Percentiles rank a stretch among this genome's conserved stretches.
Conservation (phyloP, 2,113 vertebrate genomes). For the Casuarius casuarius region DNA sequence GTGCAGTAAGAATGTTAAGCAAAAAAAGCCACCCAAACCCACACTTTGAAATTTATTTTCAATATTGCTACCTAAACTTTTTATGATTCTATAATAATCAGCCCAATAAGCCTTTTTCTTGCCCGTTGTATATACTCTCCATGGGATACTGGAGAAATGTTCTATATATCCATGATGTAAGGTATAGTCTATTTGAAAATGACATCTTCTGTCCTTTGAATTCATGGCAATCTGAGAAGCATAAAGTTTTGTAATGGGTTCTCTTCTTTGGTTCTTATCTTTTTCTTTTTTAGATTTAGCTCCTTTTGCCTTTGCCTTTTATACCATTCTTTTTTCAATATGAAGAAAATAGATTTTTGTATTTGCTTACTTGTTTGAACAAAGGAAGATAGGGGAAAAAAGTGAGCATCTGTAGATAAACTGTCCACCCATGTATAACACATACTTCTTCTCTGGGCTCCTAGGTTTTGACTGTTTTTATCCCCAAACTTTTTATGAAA, state of each 20-base stretch:
- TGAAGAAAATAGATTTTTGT: neutral
- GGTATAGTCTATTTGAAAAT: neutral
- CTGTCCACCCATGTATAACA: fast-evolving
- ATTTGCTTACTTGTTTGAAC: neutral
- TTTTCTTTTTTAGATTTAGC: neutral
- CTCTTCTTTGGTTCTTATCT: neutral
- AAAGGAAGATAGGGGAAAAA: neutral
- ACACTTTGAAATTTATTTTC: conserved; percentile 16
- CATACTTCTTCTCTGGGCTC: neutral
- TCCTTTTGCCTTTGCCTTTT: neutral
- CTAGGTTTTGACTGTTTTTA: neutral
- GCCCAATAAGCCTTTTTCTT: neutral
- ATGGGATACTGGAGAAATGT: neutral
- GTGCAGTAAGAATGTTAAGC: neutral
- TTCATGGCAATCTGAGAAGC: neutral
- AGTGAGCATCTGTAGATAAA: neutral
- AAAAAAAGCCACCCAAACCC: neutral
- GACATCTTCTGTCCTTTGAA: neutral
- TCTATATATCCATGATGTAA: neutral
- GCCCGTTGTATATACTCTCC: neutral
- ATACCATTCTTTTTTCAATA: neutral
- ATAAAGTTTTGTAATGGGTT: neutral
- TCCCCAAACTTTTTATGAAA: neutral
- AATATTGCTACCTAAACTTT: neutral
- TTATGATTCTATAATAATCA: neutral